Percentiles rank a stretch among this genome's conserved stretches.
Conservation (phyloP, 2,888 invertebrate species). For the Priocnemis perturbator region DNA sequence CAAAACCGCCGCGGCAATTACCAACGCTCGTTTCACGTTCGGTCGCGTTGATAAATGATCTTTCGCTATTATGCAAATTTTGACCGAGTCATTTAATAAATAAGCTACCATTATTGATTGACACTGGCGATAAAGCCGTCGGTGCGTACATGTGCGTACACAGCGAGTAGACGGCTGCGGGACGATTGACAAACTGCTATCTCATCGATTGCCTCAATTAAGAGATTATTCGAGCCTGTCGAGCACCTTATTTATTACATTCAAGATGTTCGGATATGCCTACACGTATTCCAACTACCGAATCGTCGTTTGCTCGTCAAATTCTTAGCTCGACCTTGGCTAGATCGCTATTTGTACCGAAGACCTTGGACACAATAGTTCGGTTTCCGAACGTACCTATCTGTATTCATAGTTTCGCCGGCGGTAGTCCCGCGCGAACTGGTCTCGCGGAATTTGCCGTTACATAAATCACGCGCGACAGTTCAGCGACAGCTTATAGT, state of each 20-base stretch:
- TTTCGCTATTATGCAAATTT: constrained; percentile 29
- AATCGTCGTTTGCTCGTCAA: not conserved
- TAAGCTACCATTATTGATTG: constrained; percentile 43
- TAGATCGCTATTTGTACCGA: no score
- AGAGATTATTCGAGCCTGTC: constrained; percentile 41
- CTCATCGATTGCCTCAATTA: constrained; percentile 46
- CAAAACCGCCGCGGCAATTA: no score
- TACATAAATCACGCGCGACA: no score
- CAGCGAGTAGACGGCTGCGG: constrained; percentile 21
- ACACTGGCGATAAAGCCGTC: constrained; percentile 47
- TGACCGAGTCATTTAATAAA: constrained; percentile 41
- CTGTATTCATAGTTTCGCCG: no score
- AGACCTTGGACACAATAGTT: no score
- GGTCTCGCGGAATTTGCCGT: no score
- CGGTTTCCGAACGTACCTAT: no score
- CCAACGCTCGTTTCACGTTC: no score
- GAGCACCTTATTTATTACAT: constrained; percentile 37
- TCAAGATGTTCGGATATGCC: constrained; percentile 25
- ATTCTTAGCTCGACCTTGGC: not conserved
- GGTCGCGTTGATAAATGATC: no score
- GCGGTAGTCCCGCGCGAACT: no score
- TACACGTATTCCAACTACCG: constrained; percentile 16
- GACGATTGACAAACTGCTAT: constrained; percentile 49
- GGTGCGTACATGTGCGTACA: constrained; percentile 28
- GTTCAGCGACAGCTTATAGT: no score